Conservation (phyloP, 2,113 vertebrate genomes). For the Apteryx owenii region DNA sequence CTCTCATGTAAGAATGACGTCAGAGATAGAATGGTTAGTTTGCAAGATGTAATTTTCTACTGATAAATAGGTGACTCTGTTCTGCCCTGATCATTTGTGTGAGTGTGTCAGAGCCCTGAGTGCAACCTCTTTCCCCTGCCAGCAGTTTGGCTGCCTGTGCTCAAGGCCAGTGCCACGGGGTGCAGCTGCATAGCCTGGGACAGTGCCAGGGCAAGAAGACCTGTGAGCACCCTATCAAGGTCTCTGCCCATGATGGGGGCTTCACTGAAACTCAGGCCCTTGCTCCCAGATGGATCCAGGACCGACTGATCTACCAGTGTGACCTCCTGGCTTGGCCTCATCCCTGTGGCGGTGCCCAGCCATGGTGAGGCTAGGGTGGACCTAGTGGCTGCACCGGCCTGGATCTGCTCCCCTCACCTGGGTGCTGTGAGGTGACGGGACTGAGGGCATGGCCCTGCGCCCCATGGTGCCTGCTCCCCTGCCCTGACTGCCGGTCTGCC, state of each 20-base stretch:
- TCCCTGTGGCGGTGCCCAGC: rapidly evolving
- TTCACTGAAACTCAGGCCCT: neutral
- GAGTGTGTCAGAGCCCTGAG: neutral
- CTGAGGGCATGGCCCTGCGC: neutral
- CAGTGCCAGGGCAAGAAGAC: too few relatives aligned
- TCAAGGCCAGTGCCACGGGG: neutral
- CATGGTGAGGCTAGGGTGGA: neutral
- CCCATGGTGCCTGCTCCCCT: neutral
- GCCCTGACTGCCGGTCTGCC: neutral
- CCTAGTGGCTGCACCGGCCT: neutral
- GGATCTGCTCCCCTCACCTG: rapidly evolving
- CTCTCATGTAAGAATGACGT: neutral
- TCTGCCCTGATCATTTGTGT: neutral
- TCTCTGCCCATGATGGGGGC: rapidly evolving
- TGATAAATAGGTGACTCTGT: neutral
- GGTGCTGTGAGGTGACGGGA: too few relatives aligned
- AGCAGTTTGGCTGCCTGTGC: neutral
- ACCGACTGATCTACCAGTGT: too few relatives aligned
- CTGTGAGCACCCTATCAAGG: neutral
- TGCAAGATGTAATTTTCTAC: neutral
- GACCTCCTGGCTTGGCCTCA: too few relatives aligned
- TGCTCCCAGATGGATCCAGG: rapidly evolving
- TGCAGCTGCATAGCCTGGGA: neutral
- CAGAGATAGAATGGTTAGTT: neutral
- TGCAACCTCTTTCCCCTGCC: neutral